Evolutionary conservation across 53 echinoderm and acorn worm genomes (phyloP), one percentile per base, ranked within the genome.

Genomic region (Crossaster papposus): DNA sequence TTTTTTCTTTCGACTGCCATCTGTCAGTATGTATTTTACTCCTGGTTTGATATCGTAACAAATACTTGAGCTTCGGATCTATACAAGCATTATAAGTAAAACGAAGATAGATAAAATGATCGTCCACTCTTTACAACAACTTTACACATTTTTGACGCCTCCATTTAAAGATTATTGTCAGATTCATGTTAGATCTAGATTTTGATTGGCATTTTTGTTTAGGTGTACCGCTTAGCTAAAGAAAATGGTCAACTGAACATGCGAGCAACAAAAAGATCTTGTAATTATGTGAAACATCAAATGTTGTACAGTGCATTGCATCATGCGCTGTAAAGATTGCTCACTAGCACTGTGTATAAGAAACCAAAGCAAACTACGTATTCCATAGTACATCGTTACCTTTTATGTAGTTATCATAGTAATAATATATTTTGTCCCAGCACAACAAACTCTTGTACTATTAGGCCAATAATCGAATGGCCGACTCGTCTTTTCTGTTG

Each of bases 1-100:
- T 44, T 44, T 44, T 85, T 85, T 72, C 73, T 73, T 73, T 72
- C 85, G 85, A 53, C 26, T 72, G 85, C 85, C 85, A 85, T 85
- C 85, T 85, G 85, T 85, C 85, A 73, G 14, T 73, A 54, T 85
- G 70, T 65, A 70, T 82, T 13, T 30, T 31, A 35, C 36, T 74
- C 17, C 74, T 74, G 34, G 74, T 74, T 14, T 74, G 36, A 74
- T 74, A 14, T 31, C 58, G 58, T 15, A 20, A 34, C 13, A 74
- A 74, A 23, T 28, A 26, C 28, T 28, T 26, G 0, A 68, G 28
- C 24, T 18, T 23, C 11, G 68, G 20, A 3, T 24, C 20, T 28
- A n/a, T n/a, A 23, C 68, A 68, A 20, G 28, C 58, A 58, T 52
- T 52, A 13, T 58, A 58, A 18, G 17, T 58, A 20, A 58, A 58